Base-by-base conservation (phyloP, 1,140 invertebrate species). In the Drosophila miranda region DNA sequence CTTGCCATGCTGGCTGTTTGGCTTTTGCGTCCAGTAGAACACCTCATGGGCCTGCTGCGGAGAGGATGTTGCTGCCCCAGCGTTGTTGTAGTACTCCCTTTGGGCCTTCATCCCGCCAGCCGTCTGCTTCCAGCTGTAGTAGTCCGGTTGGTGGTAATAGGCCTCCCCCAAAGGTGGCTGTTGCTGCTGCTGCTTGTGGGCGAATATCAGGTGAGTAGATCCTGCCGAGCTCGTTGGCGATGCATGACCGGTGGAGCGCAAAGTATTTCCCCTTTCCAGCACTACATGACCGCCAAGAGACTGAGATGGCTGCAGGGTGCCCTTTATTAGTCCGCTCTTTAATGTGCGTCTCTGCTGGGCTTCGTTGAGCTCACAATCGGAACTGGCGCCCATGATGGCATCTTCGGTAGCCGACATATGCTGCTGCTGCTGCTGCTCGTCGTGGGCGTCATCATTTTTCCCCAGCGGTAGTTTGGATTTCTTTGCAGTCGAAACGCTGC, bases 181-280 rank as follows among this genome's bases (percentile, higher is more conserved):
- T 43, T 51, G 58, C 46, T 74, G 88, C 26, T 80, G 76, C 30
- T 87, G 89, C 50, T 89, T 84, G 34, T 90, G 78, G 21, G 87
- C 89, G 48, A 91, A 91, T 14, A 91, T 91, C 2, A 90, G 55
- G 62, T 91, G 88, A 1, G 90, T 91, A 2, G 90, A 90, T 0
- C 90, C 89, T 2, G 86, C 90, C 1, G 90, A 91, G n/a, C 90
- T 90, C 16, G 90, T 90, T 16, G 90, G 90, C 7, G 90, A 91
- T 9, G 88, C 81, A 45, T 91, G 90, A 1, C 89, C 86, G 1
- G 81, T 79, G n/a, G 84, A 90, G 3, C 86, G 89, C 16, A 89
- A 41, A n/a, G 89, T 89, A 14, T 46, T 58, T 28, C 72, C 67
- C 0, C 89, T 68, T 42, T 90, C 89, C 0, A 88, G 66, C 2